Evolutionary conservation across 1,140 invertebrate genomes (phyloP), one percentile per base, ranked within the genome.

Genomic region (Hesperophylax magnus): DNA sequence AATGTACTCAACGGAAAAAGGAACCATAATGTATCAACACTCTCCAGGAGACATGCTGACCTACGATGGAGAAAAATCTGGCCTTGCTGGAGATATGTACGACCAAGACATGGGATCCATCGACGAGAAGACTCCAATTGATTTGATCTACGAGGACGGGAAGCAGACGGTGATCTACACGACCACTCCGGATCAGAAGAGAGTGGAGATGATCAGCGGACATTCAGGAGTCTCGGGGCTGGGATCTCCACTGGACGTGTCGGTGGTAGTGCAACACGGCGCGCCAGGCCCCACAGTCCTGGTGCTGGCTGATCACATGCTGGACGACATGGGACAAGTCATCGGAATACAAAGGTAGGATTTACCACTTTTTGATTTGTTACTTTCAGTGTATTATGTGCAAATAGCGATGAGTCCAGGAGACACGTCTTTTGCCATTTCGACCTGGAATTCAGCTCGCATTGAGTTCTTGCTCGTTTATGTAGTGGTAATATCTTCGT

Each of bases 151-250:
- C 87, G 94, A 95, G 85, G 94, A 95, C 83, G 94, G 94, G 31
- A 94, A 94, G 85, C 94, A 95, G 85, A 95, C 94, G 0, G 94
- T 95, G 24, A 95, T 95, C 85, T 95, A 95, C 84, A 95, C 94
- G 17, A 94, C 94, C 54, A 92, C 93, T 31, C 89, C 89, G 34
- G 89, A 90, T 81, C 89, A 90, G 84, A 90, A 90, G 80, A 83
- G 89, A 52, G 89, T 90, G 17, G 89, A 90, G 85, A 90, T 90
- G 88, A 90, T 90, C 69, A 90, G 89, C 77, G 89, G 88, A 4
- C 89, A 90, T 80, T 86, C 87, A 9, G 88, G 88, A 6, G 87
- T 87, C 81, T 82, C 88, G 58, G 89, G 88, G 74, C 87, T 89
- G 54, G 88, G 88, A 71, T 69, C 60, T 18, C 80, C 82, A 11